phyloP scores from a whole-genome alignment of 2,113 vertebrate species.

The Pseudorhombus dupliciocellatus region DNA sequence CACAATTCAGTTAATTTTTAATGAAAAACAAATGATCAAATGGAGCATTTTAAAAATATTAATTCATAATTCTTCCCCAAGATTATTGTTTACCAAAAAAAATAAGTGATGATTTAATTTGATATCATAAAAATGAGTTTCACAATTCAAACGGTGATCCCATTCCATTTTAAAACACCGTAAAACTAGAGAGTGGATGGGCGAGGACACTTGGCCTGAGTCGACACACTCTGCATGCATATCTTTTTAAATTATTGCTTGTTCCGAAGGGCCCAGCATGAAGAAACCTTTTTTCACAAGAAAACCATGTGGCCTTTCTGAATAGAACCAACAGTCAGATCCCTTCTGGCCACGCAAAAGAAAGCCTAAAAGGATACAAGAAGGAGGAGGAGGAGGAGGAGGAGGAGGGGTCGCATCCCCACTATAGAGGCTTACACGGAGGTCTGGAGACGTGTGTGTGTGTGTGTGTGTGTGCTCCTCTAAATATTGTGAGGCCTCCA shows the following conservation, averaged over 20 bases:
- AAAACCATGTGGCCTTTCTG: conserved; percentile 79
- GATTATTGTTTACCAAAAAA: conserved; percentile 37
- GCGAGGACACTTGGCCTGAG: conserved; percentile 25
- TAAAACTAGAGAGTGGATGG: conserved; percentile 20
- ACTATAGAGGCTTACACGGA: conserved; percentile 37
- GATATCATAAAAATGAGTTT: conserved; percentile 24
- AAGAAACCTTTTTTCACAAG: conserved; percentile 65
- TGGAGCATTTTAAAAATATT: conserved; percentile 54
- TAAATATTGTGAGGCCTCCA: conserved; percentile 68
- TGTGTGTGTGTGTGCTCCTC: conserved; percentile 33
- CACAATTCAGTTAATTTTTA: conserved; percentile 57
- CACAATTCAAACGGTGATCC: too few species aligned
- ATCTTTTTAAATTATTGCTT: conserved; percentile 81
- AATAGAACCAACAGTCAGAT: conserved; percentile 67
- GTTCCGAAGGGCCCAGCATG: conserved; percentile 75
- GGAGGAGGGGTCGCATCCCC: conserved; percentile 10
- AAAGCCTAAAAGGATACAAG: conserved; percentile 62
- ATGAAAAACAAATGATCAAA: conserved; percentile 52
- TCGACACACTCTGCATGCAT: conserved; percentile 55
- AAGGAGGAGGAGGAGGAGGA: conserved; percentile 21
- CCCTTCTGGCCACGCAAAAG: conserved; percentile 60
- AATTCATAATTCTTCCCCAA: conserved; percentile 45
- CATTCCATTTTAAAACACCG: conserved; percentile 25
- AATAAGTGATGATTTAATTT: conserved; percentile 45
- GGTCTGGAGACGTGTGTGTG: conserved; percentile 24